Percentiles rank a stretch among this genome's conserved stretches.
These are phyloP conservation scores for Condylostylus longicornis DNA, from an alignment of 1,140 invertebrate species.

Conservation along the genomic window DNA sequence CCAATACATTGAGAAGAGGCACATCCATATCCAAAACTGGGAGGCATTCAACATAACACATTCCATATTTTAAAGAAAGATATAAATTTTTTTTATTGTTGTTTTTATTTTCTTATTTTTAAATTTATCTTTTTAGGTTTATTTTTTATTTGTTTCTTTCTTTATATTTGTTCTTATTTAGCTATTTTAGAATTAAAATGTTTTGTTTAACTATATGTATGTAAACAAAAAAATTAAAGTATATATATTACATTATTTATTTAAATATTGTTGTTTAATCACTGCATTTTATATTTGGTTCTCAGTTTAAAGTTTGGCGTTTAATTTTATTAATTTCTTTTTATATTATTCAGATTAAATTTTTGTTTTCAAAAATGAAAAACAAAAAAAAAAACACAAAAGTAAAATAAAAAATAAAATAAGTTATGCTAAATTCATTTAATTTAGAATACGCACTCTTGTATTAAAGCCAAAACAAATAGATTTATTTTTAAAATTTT, in stretches of 20 bases:
- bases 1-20: constrained; percentile 6
- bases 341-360: no score
- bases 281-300: constrained; percentile 1
- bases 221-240: no score
- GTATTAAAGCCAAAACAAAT: no score
- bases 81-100: background rate
- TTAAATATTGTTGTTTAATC: background rate
- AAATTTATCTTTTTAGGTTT: background rate
- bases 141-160: background rate
- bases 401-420: no score
- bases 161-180: background rate
- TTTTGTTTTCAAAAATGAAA: no score
- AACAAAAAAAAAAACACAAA: no score
- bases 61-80: constrained; percentile 4
- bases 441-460: no score
- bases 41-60: constrained; percentile 6
- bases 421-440: no score
- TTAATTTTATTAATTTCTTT: constrained; percentile 2
- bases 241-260: background rate
- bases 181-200: background rate
- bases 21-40: constrained; percentile 6
- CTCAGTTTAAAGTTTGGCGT: background rate
- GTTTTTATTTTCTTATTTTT: background rate
- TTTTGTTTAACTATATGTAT: background rate
- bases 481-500: no score